phyloP scores from a whole-genome alignment of 2,797 vertebrate species.

The Characodon lateralis region DNA sequence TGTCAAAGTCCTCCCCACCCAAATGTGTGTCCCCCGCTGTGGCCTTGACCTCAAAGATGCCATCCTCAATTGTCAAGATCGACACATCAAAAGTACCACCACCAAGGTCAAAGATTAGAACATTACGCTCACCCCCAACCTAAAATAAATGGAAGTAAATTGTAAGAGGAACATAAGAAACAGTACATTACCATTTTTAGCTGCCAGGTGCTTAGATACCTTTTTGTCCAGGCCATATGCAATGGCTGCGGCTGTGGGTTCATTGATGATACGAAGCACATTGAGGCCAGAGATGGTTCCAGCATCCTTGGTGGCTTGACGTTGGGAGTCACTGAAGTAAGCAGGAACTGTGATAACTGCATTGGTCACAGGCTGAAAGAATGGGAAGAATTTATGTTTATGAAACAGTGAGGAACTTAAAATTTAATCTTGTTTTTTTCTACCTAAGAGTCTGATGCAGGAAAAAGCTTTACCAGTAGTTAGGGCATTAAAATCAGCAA shows the following conservation, averaged over 20 bases:
- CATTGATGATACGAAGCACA: constrained; percentile 91
- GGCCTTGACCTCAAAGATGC: constrained; percentile 86
- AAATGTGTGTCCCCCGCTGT: constrained; percentile 86
- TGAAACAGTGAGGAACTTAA: background rate
- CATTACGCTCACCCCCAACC: constrained; percentile 84
- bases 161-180: background rate
- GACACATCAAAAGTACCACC: constrained; percentile 87
- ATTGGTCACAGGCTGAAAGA: constrained; percentile 82
- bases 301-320: constrained; percentile 93
- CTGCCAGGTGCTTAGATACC: constrained; percentile 50
- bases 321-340: constrained; percentile 93
- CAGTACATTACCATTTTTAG: background rate
- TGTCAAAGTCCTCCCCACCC: constrained; percentile 86
- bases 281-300: constrained; percentile 90
- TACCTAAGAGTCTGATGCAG: background rate
- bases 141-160: constrained; percentile 38
- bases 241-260: constrained; percentile 91
- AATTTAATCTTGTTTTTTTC: background rate
- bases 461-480: background rate
- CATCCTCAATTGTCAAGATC: constrained; percentile 85
- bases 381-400: constrained; percentile 14
- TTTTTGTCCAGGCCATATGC: constrained; percentile 91
- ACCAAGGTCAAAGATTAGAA: constrained; percentile 86
- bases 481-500: background rate
- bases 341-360: constrained; percentile 92